Base-by-base conservation (phyloP, 1,140 invertebrate genomes). In the Drosophila busckii region DNA sequence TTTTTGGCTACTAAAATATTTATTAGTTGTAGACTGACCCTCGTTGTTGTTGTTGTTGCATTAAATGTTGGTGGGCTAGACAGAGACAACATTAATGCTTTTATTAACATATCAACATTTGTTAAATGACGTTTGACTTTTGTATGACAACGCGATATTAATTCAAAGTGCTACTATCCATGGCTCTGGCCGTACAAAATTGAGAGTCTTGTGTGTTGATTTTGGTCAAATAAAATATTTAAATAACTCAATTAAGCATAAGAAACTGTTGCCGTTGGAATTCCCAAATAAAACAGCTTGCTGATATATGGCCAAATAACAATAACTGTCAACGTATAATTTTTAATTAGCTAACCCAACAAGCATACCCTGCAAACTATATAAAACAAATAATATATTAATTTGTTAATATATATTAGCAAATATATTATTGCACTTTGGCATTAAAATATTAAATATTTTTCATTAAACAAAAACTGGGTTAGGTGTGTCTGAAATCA, bases 171-270 rank as follows among this genome's bases (percentile, higher is more conserved):
- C 46, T 31, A 45, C 19, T n/a, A 34, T 41, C 20, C 29, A 19
- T 42, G 44, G 10, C 50, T 12, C 34, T 15, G 20, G 28, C 32
- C 23, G n/a, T n/a, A n/a, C n/a, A n/a, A n/a, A n/a, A n/a, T n/a
- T n/a, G n/a, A n/a, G n/a, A n/a, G n/a, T n/a, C n/a, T n/a, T n/a
- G n/a, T n/a, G n/a, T n/a, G n/a, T 55, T n/a, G 23, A 49, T 63
- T 73, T 55, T 69, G 45, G 70, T 63, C 59, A 80, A 82, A 73
- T 80, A 80, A 82, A 82, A 69, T 80, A 80, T 80, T 80, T 80
- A 80, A 80, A 80, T 80, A 80, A 80, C 73, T 80, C 73, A 80
- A 80, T 80, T 80, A 80, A 73, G 73, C 73, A 80, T 80, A 69
- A 80, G 25, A 78, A 73, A 82, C 75, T 73, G 63, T 53, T 73